Percentiles rank a stretch among this genome's conserved stretches.
Evolutionary conservation across 2,888 invertebrate genomes (phyloP).

Genomic region (Thereva unica): DNA sequence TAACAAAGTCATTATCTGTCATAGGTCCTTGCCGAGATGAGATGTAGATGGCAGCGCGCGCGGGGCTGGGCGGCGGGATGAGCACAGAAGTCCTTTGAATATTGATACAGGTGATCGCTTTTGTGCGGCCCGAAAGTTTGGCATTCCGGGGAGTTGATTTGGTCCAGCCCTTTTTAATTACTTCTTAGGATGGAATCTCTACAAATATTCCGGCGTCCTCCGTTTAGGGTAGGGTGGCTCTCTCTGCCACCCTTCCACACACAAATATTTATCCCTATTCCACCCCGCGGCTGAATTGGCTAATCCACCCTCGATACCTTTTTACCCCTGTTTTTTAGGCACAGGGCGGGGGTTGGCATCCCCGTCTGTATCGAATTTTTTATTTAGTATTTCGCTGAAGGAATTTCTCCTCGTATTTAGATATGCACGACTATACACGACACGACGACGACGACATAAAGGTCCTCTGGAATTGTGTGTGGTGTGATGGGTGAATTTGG

Average conservation of each 20-base stretch:
- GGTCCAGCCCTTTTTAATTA: conserved; percentile 10
- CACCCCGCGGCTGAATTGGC: conserved; percentile 5
- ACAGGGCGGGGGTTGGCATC: neutral
- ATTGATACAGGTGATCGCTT: conserved; percentile 26
- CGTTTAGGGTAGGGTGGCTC: neutral
- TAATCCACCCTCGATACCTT: conserved; percentile 1
- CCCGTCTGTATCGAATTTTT: neutral
- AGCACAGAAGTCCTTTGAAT: neutral
- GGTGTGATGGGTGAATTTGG: too few species aligned
- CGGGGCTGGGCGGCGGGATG: neutral
- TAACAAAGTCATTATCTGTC: conserved; percentile 29
- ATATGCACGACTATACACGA: too few species aligned
- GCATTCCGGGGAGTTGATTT: conserved; percentile 9
- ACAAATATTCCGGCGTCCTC: conserved; percentile 3
- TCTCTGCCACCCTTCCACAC: neutral
- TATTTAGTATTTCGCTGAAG: neutral
- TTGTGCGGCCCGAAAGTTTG: neutral
- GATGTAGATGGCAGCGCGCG: too few species aligned
- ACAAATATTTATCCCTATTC: conserved; percentile 13
- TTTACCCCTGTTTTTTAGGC: neutral
- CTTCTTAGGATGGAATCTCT: conserved; percentile 9
- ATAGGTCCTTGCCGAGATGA: neutral
- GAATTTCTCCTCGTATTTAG: neutral
- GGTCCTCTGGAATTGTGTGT: too few species aligned
- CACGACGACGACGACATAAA: too few species aligned